Percentiles rank a stretch among this genome's conserved stretches.
phyloP scores from a whole-genome alignment of 1,140 invertebrate species.

The Bombus pascuorum region DNA sequence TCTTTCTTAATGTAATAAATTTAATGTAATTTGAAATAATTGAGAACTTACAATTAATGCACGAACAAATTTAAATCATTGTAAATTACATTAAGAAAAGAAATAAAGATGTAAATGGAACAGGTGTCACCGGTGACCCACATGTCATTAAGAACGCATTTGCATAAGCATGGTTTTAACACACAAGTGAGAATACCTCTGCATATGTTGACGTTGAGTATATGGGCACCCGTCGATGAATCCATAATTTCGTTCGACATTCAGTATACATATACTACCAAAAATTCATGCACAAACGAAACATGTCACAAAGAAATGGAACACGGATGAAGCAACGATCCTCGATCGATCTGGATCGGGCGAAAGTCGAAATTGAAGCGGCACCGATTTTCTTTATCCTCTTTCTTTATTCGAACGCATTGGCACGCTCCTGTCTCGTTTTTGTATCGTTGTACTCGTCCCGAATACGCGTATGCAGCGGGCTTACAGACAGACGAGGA shows the following conservation, averaged over 20 bases:
- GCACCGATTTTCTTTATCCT: slow-evolving; percentile 3
- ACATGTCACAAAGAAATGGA: neutral
- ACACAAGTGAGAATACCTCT: slow-evolving; percentile 5
- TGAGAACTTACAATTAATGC: neutral
- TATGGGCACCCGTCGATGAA: neutral
- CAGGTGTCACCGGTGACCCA: slow-evolving; percentile 18
- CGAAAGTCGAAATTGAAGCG: slow-evolving; percentile 29
- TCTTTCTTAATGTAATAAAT: neutral
- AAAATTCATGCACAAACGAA: neutral
- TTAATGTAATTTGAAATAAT: neutral
- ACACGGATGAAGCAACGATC: neutral
- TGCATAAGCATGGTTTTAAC: slow-evolving; percentile 8
- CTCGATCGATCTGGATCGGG: slow-evolving; percentile 1
- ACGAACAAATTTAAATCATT: neutral
- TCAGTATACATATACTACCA: neutral
- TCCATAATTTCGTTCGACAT: neutral
- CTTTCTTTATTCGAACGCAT: neutral
- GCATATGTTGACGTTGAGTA: neutral
- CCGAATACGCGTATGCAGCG: slow-evolving; percentile 38
- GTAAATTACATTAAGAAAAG: neutral
- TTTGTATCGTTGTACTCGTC: slow-evolving; percentile 36
- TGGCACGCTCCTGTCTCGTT: slow-evolving; percentile 20
- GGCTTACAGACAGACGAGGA: slow-evolving; percentile 6
- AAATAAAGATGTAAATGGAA: neutral
- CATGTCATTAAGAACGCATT: slow-evolving; percentile 5